Evolutionary conservation across 2,113 vertebrate genomes (phyloP), one percentile per base, ranked within the genome.

Genomic region (Callipepla californica): DNA sequence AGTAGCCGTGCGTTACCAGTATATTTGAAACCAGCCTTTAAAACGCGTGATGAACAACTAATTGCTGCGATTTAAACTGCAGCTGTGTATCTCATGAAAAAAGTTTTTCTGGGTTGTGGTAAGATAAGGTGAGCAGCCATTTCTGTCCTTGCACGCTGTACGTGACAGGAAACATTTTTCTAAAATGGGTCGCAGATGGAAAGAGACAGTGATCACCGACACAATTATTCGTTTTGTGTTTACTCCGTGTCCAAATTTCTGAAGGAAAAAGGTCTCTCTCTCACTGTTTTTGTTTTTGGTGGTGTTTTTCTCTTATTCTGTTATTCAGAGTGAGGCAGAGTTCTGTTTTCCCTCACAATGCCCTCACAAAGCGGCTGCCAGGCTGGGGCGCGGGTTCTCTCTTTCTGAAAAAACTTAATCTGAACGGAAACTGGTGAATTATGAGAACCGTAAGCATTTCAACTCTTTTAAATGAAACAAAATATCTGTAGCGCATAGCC

Each of bases 341-440:
- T 74, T 80, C 38, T 75, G 51, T 73, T 65, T 65, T 61, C n/a
- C 7, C 13, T 75, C 10, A 18, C 18, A 10, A 50, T 16, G 6
- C 42, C 11, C 22, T 53, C 59, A 9, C n/a, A 94, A 94, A 95
- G 91, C 93, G 87, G 84, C 78, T 91, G 91, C 80, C 87, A 53
- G 11, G 51, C 3, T 58, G 40, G 36, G 25, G 23, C 68, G n/a
- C 30, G 32, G 6, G 32, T 3, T 2, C 1, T 44, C 51, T 45
- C 11, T 66, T 73, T 44, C 74, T 85, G 47, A 55, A 80, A 92
- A 57, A 19, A 36, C 20, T 18, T 62, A 45, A 32, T 8, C 32
- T 32, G 1, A 36, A 25, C 5, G 12, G 9, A 8, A 38, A 32
- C 42, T 70, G 13, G 55, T 42, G 8, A 22, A 26, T 36, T 4